phyloP scores from a whole-genome alignment of 2,797 vertebrate genomes.

The Diplodus sargus region DNA sequence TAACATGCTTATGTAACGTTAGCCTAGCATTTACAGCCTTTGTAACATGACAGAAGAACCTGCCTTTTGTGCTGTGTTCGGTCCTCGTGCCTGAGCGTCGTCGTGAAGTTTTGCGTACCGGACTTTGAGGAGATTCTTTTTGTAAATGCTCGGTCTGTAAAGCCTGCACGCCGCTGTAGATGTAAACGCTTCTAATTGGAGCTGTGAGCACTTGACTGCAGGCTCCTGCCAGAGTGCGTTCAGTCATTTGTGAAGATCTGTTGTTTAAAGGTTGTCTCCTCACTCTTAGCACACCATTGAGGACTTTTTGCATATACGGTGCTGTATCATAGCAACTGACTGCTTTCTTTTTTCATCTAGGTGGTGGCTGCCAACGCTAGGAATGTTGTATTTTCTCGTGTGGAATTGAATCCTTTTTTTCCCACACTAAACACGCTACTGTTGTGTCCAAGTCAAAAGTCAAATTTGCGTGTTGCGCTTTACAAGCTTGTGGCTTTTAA shows the following conservation, averaged over 20 bases:
- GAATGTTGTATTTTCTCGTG: constrained; percentile 18
- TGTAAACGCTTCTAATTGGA: constrained; percentile 6
- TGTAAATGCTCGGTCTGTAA: background rate
- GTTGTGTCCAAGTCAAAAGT: constrained; percentile 1
- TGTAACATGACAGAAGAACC: constrained; percentile 24
- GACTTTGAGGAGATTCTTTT: background rate
- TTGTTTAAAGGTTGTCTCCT: constrained; percentile 39
- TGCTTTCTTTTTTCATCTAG: constrained; percentile 20
- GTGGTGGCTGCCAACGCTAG: constrained; percentile 1
- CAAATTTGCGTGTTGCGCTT: background rate
- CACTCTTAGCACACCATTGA: constrained; percentile 29
- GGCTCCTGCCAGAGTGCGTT: constrained; percentile 26
- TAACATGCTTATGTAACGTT: constrained; percentile 62
- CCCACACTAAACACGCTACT: background rate
- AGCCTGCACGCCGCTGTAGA: background rate
- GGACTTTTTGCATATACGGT: constrained; percentile 34
- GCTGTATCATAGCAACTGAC: constrained; percentile 67
- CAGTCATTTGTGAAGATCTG: constrained; percentile 33
- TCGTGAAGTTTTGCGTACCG: background rate
- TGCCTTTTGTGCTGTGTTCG: constrained; percentile 1
- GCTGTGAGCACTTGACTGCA: constrained; percentile 11
- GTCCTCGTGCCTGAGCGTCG: background rate
- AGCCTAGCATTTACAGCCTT: constrained; percentile 39
- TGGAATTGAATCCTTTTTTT: background rate
- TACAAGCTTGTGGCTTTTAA: constrained; percentile 5